phyloP scores from a whole-genome alignment of 1,140 invertebrate species.

The Drosophila suzukii region DNA sequence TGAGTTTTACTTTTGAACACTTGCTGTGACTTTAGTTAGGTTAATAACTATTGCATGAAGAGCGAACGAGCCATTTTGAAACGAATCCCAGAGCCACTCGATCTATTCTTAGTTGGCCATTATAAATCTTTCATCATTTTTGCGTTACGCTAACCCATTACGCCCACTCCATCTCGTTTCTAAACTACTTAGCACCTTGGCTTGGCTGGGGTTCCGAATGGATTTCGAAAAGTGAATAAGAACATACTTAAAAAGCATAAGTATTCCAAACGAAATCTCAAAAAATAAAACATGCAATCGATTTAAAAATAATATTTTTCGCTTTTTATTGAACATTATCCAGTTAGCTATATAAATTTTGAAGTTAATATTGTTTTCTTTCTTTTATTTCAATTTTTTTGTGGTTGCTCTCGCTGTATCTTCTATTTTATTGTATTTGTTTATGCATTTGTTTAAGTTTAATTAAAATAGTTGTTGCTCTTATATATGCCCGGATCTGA shows the following conservation, averaged over 20 bases:
- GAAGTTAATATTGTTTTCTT: conserved; percentile 28
- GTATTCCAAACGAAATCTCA: conserved; percentile 11
- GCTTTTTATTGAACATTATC: conserved; percentile 60
- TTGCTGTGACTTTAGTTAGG: conserved; percentile 74
- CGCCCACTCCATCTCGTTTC: conserved; percentile 9
- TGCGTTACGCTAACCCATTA: conserved; percentile 8
- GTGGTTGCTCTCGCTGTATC: conserved; percentile 27
- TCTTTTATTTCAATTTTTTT: conserved; percentile 17
- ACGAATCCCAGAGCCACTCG: conserved; percentile 17
- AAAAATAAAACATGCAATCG: conserved; percentile 40
- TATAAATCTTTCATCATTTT: neutral
- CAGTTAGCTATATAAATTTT: conserved; percentile 42
- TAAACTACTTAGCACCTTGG: conserved; percentile 68
- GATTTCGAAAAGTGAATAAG: conserved; percentile 2
- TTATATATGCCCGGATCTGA: conserved; percentile 45
- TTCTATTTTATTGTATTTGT: conserved; percentile 68
- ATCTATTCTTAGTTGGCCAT: conserved; percentile 8
- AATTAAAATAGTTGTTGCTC: conserved; percentile 77
- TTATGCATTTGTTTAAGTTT: conserved; percentile 67
- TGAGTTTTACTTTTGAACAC: conserved; percentile 70
- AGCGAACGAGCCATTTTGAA: conserved; percentile 33
- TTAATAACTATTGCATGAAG: conserved; percentile 52
- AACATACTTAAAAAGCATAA: neutral
- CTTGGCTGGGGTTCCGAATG: conserved; percentile 30
- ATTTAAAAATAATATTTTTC: conserved; percentile 58